phyloP scores from a whole-genome alignment of 2,113 vertebrate genomes.

The Nipponia nippon region DNA sequence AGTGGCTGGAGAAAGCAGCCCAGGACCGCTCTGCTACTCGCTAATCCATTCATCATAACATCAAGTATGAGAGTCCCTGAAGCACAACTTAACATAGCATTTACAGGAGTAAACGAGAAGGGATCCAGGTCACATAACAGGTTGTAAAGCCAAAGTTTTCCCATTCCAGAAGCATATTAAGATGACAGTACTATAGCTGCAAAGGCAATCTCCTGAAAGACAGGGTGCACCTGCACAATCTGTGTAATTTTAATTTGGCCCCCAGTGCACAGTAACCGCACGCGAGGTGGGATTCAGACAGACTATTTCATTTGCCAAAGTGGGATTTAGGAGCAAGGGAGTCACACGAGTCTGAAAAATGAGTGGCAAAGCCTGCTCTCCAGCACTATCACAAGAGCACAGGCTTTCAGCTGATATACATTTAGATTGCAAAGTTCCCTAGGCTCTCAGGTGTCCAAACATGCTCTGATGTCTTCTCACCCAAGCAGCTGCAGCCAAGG shows the following conservation, averaged over 20 bases:
- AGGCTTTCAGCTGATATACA: fast-evolving
- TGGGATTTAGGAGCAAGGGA: background rate
- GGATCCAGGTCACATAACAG: background rate
- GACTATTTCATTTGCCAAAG: background rate
- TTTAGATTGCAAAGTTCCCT: background rate
- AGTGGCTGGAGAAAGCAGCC: background rate
- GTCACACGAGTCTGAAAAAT: background rate
- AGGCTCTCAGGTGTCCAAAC: background rate
- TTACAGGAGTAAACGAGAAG: background rate
- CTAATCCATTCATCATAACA: background rate
- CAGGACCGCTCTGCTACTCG: background rate
- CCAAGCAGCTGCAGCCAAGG: background rate
- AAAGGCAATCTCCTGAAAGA: background rate
- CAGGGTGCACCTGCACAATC: background rate
- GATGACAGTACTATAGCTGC: background rate
- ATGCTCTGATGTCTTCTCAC: background rate
- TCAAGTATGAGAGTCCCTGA: background rate
- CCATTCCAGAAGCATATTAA: background rate
- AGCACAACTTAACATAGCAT: background rate
- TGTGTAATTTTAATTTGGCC: background rate
- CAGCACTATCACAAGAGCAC: background rate
- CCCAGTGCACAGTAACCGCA: fast-evolving
- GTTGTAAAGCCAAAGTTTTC: background rate
- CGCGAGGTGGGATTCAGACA: background rate
- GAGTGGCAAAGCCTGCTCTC: background rate